Evolutionary conservation across 2,888 invertebrate species (phyloP), one percentile per base, ranked within the genome.

Genomic region (Perizoma affinitatum): DNA sequence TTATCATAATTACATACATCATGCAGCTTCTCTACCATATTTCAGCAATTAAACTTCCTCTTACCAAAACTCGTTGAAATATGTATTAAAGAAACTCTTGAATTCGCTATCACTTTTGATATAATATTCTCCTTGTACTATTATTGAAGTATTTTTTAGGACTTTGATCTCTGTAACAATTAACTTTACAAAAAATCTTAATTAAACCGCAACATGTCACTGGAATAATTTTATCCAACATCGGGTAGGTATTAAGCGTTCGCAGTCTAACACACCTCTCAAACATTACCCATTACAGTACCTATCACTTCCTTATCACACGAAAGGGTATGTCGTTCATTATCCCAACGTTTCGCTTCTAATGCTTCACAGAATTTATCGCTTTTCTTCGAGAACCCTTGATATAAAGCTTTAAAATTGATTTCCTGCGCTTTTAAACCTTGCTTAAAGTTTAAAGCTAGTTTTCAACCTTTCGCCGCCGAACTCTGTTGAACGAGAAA

Each of bases 301-400:
- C 8, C 0, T 46, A 34, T 57, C 54, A 46, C 59, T 54, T 46
- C 45, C 58, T 58, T 58, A 63, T 66, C 59, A 61, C 46, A 42
- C 46, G 44, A 63, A 58, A 59, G 54, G 59, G 68, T 67, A 68
- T 63, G 68, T 66, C 68, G 65, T 67, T 69, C 67, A 58, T 62
- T 59, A 61, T 59, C 59, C 51, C 51, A 63, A 66, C 61, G 68
- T 62, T 56, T 63, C 61, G 60, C 59, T 64, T 61, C 71, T 71
- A 75, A 71, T 68, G 72, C 67, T 63, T 63, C 58, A 62, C 57
- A 65, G 68, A 74, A 75, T 75, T 71, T 73, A 75, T 74, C 51
- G 62, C 69, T 63, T 57, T 53, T 53, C 63, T 62, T 60, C 62
- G n/a, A 66, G 52, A 56, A 70, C 63, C 63, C 71, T 67, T 73